These are phyloP conservation scores for Macrocentrus cingulum DNA, from an alignment of 1,140 invertebrate species.

Conservation along the genomic window DNA sequence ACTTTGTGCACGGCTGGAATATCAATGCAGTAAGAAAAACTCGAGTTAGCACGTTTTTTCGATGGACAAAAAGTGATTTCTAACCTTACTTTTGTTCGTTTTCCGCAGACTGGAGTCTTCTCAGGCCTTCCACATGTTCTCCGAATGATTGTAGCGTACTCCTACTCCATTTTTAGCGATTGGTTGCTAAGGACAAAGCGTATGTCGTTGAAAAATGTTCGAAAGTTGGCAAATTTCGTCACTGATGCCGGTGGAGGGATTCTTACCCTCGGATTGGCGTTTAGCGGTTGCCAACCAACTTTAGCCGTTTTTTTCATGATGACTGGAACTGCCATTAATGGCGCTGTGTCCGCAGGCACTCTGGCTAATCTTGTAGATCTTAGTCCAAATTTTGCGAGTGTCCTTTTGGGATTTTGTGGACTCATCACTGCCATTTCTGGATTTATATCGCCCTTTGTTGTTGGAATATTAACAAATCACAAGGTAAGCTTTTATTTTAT, in stretches of 20 bases:
- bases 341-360: constrained; percentile 67
- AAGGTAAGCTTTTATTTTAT: constrained; percentile 58
- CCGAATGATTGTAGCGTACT: constrained; percentile 65
- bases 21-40: constrained; percentile 65
- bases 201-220: constrained; percentile 64
- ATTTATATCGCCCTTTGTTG: constrained; percentile 64
- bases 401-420: constrained; percentile 64
- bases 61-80: neutral
- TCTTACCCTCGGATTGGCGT: constrained; percentile 63
- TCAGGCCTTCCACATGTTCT: constrained; percentile 69
- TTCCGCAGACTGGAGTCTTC: constrained; percentile 62
- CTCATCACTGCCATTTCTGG: constrained; percentile 59
- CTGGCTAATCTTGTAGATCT: constrained; percentile 67
- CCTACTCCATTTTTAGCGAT: constrained; percentile 65
- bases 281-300: constrained; percentile 65
- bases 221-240: constrained; percentile 65
- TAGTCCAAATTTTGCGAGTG: constrained; percentile 70
- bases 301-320: constrained; percentile 66
- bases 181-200: constrained; percentile 62
- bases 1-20: constrained; percentile 75
- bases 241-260: constrained; percentile 63
- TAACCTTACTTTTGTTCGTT: constrained; percentile 15
- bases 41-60: neutral
- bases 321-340: constrained; percentile 64
- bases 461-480: constrained; percentile 63